Evolutionary conservation across 2,888 invertebrate species (phyloP).

Genomic region (Halocaridina rubra): DNA sequence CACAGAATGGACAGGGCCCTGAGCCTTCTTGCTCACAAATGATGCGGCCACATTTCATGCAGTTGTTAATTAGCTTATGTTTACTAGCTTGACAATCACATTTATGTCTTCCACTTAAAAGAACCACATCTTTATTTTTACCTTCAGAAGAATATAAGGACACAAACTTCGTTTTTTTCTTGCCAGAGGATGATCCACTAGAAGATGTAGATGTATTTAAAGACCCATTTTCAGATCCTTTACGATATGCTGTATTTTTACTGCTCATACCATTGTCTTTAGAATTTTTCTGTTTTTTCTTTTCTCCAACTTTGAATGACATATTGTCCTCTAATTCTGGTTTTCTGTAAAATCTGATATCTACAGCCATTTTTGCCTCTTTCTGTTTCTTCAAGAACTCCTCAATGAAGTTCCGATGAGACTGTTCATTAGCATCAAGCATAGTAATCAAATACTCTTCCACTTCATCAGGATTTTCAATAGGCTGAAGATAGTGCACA

Average conservation of each 20-base stretch:
- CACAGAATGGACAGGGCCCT: conserved; percentile 95
- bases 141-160: conserved; percentile 58
- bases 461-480: conserved; percentile 47
- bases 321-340: conserved; percentile 34
- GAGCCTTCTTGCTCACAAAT: conserved; percentile 89
- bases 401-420: conserved; percentile 43
- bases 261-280: conserved; percentile 11
- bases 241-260: conserved; percentile 10
- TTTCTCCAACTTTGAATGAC: neutral
- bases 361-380: conserved; percentile 36
- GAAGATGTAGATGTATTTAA: neutral
- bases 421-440: conserved; percentile 25
- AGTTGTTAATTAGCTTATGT: conserved; percentile 93
- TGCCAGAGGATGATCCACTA: neutral
- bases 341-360: conserved; percentile 50
- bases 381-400: conserved; percentile 44
- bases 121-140: conserved; percentile 48
- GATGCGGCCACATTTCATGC: conserved; percentile 91
- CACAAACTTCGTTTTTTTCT: conserved; percentile 58
- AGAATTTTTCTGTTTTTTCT: conserved; percentile 44
- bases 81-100: conserved; percentile 94
- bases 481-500: conserved; percentile 52
- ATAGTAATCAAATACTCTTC: conserved; percentile 43
- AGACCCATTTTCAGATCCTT: neutral
- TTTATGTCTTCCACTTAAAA: conserved; percentile 77